Percentiles rank a stretch among this genome's conserved stretches.
Conservation (phyloP, 2,113 vertebrate species). For the Pterocles orientalis region DNA sequence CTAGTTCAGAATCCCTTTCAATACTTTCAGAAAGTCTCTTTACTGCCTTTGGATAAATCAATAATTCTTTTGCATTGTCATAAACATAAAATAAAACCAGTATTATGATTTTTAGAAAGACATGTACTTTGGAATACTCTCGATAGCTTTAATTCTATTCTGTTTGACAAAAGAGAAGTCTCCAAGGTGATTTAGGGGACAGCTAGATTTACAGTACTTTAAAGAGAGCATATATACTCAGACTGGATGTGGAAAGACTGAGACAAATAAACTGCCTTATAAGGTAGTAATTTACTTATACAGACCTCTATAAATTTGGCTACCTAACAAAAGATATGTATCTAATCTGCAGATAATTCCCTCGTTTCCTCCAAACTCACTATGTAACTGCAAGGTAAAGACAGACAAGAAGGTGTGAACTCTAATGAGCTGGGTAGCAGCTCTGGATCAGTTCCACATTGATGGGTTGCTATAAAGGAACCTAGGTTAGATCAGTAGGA, state of each 20-base stretch:
- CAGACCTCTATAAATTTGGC: background rate
- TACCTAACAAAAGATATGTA: background rate
- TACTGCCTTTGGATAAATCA: constrained; percentile 7
- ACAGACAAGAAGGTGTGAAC: background rate
- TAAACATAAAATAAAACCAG: background rate
- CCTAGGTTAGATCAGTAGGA: background rate
- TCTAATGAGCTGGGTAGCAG: background rate
- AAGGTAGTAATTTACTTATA: background rate
- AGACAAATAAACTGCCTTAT: background rate
- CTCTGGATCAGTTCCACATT: background rate
- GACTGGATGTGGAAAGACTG: background rate
- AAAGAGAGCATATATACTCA: background rate
- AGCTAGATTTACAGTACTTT: background rate
- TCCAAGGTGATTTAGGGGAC: constrained; percentile 41
- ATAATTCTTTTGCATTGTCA: constrained; percentile 4
- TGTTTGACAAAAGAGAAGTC: background rate
- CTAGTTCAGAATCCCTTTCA: background rate
- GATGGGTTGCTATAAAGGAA: background rate
- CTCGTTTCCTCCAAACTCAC: background rate
- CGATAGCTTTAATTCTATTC: constrained; percentile 20
- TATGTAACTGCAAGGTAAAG: background rate
- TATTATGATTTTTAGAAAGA: constrained; percentile 13
- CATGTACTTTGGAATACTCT: background rate
- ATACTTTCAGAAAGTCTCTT: background rate
- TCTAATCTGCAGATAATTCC: background rate